Conservation (phyloP, 2,113 vertebrate species). For the Scomber colias region DNA sequence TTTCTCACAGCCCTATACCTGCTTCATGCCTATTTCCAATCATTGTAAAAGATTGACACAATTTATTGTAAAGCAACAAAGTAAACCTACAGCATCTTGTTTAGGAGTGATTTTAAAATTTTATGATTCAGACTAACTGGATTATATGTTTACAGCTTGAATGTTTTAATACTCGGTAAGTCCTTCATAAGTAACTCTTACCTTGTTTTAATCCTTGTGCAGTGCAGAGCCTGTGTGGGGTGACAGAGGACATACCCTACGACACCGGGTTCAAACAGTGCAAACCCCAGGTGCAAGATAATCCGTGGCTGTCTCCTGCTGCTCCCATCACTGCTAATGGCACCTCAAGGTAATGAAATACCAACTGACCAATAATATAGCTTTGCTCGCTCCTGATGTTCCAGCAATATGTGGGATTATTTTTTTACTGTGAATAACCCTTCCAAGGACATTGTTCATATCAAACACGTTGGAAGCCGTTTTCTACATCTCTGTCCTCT, state of each 20-base stretch:
- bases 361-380: no score
- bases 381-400: background rate
- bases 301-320: slow-evolving; percentile 83
- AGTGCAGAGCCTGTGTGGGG: slow-evolving; percentile 87
- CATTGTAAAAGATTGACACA: no score
- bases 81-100: no score
- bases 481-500: no score
- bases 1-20: no score
- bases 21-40: background rate
- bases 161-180: background rate
- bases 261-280: slow-evolving; percentile 83
- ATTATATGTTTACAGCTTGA: background rate
- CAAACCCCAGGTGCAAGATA: slow-evolving; percentile 78
- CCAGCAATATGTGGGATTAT: no score
- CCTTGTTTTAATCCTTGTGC: slow-evolving; percentile 64
- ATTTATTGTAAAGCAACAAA: no score
- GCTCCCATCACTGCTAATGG: slow-evolving; percentile 73
- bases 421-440: no score
- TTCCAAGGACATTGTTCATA: no score
- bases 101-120: no score
- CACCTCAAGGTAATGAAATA: slow-evolving; percentile 69
- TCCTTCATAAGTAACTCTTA: background rate
- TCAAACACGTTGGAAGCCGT: no score
- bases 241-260: slow-evolving; percentile 81
- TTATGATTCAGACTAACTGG: no score